A percentile compares a stretch with the other conserved stretches of the same genome.
Evolutionary conservation across 2,888 invertebrate species (phyloP).

Genomic region (Tolmerus cingulatus): DNA sequence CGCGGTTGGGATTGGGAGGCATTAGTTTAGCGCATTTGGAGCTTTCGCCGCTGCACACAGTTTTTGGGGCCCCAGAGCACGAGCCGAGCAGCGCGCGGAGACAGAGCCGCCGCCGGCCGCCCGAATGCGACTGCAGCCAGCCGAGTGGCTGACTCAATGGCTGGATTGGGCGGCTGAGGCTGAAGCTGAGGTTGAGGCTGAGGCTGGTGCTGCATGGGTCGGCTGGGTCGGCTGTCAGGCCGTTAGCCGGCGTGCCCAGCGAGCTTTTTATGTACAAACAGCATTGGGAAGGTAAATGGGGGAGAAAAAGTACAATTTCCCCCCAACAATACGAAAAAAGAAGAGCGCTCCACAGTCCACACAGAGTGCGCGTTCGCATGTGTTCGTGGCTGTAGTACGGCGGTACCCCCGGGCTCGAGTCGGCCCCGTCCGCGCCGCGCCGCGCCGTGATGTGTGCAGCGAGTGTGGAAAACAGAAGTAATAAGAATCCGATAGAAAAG

Average conservation of each 20-base stretch:
- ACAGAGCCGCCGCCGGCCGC: neutral
- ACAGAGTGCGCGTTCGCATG: neutral
- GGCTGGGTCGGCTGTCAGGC: conserved; percentile 7
- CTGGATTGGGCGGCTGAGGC: neutral
- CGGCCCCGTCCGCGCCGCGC: neutral
- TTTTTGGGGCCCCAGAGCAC: neutral
- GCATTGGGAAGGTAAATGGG: conserved; percentile 9
- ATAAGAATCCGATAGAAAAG: conserved; percentile 43
- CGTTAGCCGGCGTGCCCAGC: conserved; percentile 7
- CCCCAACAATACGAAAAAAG: conserved; percentile 4
- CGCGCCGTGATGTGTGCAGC: neutral
- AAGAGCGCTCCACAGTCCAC: no score
- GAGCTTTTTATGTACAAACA: conserved; percentile 19
- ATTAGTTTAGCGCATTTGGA: neutral
- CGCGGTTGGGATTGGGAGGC: neutral
- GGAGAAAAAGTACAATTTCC: conserved; percentile 28
- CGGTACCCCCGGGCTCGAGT: neutral
- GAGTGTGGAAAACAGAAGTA: conserved; percentile 31
- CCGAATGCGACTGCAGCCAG: neutral
- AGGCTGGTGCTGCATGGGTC: neutral
- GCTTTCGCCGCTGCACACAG: neutral
- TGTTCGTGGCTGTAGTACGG: neutral
- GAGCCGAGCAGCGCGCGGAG: neutral
- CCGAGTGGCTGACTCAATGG: neutral
- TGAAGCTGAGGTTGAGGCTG: neutral